Percentiles rank a stretch among this genome's conserved stretches.
phyloP scores from a whole-genome alignment of 2,113 vertebrate genomes.

The Lycaon pictus region DNA sequence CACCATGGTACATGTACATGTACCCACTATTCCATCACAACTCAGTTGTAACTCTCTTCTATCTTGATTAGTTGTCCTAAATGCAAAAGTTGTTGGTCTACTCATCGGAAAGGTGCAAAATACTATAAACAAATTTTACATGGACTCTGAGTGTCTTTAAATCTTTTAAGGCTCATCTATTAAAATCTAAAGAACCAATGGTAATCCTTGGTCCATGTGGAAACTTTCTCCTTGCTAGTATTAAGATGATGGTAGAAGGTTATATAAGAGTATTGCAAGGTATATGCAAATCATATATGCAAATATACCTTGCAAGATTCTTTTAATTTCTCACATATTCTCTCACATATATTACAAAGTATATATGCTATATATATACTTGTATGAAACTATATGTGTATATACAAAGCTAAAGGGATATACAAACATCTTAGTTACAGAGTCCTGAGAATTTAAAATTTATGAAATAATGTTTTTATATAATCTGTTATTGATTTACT shows the following conservation, averaged over 20 bases:
- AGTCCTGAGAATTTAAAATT: conserved; percentile 3
- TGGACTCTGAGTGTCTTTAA: not conserved
- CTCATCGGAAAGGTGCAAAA: not conserved
- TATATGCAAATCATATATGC: not conserved
- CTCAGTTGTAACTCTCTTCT: not conserved
- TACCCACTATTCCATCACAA: too few species aligned
- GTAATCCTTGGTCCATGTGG: not conserved
- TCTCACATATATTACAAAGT: not conserved
- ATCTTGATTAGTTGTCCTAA: not conserved
- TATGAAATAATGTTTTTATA: not conserved
- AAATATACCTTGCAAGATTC: not conserved
- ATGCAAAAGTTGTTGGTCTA: not conserved
- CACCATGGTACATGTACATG: accelerated
- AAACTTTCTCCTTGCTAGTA: not conserved
- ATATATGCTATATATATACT: not conserved
- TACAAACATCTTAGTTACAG: not conserved
- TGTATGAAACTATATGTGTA: not conserved
- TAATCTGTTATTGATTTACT: conserved; percentile 20
- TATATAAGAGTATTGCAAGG: not conserved
- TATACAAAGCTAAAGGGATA: not conserved
- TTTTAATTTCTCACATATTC: not conserved
- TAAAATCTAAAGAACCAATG: not conserved
- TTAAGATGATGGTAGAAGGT: not conserved
- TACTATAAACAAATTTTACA: not conserved
- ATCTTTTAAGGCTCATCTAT: not conserved